Percentiles rank a stretch among this genome's conserved stretches.
These are phyloP conservation scores for Coranthus polyacanthus DNA, from an alignment of 2,797 vertebrate genomes.

Conservation along the genomic window DNA sequence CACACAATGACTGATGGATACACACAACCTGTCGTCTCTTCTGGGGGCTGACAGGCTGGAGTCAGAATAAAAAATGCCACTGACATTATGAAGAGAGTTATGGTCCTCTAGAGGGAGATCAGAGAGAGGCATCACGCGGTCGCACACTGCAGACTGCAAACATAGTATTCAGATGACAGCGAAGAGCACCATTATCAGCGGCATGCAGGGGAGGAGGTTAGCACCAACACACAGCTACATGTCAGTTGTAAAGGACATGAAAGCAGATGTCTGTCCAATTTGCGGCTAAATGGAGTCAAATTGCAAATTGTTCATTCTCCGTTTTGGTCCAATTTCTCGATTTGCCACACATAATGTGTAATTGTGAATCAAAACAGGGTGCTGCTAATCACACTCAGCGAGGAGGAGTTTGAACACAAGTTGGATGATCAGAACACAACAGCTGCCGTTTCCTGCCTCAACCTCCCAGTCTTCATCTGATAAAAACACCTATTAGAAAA, in stretches of 20 bases:
- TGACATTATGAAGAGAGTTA: conserved; percentile 69
- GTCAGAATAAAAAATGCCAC: conserved; percentile 64
- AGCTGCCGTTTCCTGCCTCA: conserved; percentile 1
- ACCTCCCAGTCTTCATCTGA: background rate
- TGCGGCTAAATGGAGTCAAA: conserved; percentile 33
- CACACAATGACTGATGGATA: conserved; percentile 63
- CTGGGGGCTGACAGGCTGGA: conserved; percentile 51
- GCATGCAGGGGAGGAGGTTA: background rate
- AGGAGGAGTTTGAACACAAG: conserved; percentile 2
- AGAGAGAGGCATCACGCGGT: conserved; percentile 50
- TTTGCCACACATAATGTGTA: conserved; percentile 36
- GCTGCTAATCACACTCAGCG: conserved; percentile 20
- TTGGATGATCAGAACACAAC: conserved; percentile 9
- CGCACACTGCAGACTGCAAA: conserved; percentile 37
- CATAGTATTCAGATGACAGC: conserved; percentile 57
- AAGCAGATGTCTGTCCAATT: conserved; percentile 56
- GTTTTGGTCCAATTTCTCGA: conserved; percentile 45
- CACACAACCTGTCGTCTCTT: conserved; percentile 61
- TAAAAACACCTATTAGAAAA: conserved; percentile 5
- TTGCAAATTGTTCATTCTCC: conserved; percentile 33
- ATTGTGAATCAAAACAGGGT: conserved; percentile 33
- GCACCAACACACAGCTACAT: conserved; percentile 12
- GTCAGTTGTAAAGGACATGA: background rate
- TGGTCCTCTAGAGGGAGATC: conserved; percentile 53
- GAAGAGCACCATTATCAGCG: no score